Percentiles rank a stretch among this genome's conserved stretches.
phyloP scores from a whole-genome alignment of 2,888 invertebrate genomes.

The Chrysotoxum bicinctum region DNA sequence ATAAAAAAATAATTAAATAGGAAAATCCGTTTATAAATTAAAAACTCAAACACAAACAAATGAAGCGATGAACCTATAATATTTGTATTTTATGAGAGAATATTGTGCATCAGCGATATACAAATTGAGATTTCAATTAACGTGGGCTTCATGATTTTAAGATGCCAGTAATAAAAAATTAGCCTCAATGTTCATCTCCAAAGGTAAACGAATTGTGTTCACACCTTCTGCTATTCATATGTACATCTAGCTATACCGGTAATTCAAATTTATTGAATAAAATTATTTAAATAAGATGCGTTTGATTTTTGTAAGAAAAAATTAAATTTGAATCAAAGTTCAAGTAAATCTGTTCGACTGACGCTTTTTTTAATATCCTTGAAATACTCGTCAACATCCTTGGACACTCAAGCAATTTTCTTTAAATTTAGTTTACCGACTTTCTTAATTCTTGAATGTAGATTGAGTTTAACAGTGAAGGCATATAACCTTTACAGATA shows the following conservation, averaged over 20 bases:
- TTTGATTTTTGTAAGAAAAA: background rate
- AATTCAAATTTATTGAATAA: background rate
- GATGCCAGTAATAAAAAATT: background rate
- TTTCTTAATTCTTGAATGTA: too few relatives aligned
- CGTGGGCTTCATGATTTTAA: background rate
- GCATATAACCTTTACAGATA: too few relatives aligned
- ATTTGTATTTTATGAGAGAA: background rate
- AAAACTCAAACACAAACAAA: slow-evolving; percentile 18
- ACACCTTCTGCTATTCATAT: background rate
- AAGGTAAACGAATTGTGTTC: slow-evolving; percentile 7
- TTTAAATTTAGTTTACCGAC: too few relatives aligned
- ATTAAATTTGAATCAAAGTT: too few relatives aligned
- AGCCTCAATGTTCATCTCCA: background rate
- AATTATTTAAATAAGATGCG: too few relatives aligned
- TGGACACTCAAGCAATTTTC: too few relatives aligned
- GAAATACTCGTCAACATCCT: too few relatives aligned
- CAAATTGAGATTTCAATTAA: slow-evolving; percentile 5
- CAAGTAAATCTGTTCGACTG: too few relatives aligned
- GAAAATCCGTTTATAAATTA: slow-evolving; percentile 12
- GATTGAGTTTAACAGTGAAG: too few relatives aligned
- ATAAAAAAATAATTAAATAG: slow-evolving; percentile 5
- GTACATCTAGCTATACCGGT: background rate
- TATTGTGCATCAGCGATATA: background rate
- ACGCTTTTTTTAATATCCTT: too few relatives aligned
- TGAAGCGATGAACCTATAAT: slow-evolving; percentile 11